Conservation (phyloP, 2,888 invertebrate species). For the Pegoplata infirma region DNA sequence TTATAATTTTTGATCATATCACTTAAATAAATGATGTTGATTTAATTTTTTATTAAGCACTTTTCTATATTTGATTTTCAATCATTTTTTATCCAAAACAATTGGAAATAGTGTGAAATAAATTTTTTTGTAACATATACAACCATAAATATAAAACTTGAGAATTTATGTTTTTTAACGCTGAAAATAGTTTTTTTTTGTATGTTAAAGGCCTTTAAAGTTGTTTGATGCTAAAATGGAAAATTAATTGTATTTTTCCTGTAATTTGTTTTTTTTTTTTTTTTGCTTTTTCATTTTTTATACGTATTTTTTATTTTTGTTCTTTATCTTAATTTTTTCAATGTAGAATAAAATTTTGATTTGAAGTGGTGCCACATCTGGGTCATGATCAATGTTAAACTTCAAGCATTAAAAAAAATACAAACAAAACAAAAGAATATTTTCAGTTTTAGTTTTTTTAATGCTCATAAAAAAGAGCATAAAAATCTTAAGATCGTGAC, state of each 20-base stretch:
- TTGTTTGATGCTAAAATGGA: slow-evolving; percentile 50
- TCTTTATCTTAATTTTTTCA: slow-evolving; percentile 37
- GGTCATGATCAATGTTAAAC: slow-evolving; percentile 66
- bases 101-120: background rate
- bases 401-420: slow-evolving; percentile 10
- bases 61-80: background rate
- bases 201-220: slow-evolving; percentile 41
- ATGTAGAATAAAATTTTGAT: slow-evolving; percentile 37
- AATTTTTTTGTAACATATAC: background rate
- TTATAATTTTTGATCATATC: too few relatives aligned
- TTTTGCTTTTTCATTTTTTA: background rate
- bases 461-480: slow-evolving; percentile 11
- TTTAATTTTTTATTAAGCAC: too few relatives aligned
- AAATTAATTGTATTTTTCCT: slow-evolving; percentile 61
- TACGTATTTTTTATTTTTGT: slow-evolving; percentile 18
- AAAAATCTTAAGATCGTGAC: slow-evolving; percentile 41
- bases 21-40: too few relatives aligned
- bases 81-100: too few relatives aligned
- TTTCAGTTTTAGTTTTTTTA: slow-evolving; percentile 20
- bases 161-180: slow-evolving; percentile 48
- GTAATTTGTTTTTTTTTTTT: slow-evolving; percentile 37
- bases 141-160: slow-evolving; percentile 49
- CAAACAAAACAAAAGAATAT: slow-evolving; percentile 13
- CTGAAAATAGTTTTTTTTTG: slow-evolving; percentile 6
- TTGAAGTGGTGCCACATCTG: slow-evolving; percentile 49